Base-by-base conservation (phyloP, 2,888 invertebrate genomes). In the Melinaea menophilus region DNA sequence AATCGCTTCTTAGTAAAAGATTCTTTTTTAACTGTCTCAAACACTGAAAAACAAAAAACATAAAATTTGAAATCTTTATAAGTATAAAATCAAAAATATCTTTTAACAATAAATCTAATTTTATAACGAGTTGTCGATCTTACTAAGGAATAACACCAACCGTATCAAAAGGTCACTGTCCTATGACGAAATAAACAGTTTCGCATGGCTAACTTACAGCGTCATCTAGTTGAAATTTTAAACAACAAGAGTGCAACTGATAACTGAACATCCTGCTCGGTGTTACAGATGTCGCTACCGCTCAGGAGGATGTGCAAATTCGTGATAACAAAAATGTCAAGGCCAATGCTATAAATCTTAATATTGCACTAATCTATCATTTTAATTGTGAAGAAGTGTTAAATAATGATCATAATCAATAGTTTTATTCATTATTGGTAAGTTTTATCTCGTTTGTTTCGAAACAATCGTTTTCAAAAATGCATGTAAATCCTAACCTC, bases 301-400 rank as follows among this genome's bases (percentile, higher is more conserved):
- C 58, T 59, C 61, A 61, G 71, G 75, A 76, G 76, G 80, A 82
- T 84, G 84, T 85, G 84, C 83, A 78, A 84, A 81, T 80, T 82
- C 78, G 76, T 81, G 80, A 81, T 83, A 84, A 79, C 84, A 83
- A 72, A 75, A 79, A 88, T 88, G 89, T 87, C 89, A 89, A 89
- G 89, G 90, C 85, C 87, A 86, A 77, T 80, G 81, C 78, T 82
- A 79, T 51, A 51, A 51, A 51, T 51, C 51, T 31, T 22, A 51
- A 31, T 31, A 51, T 51, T 7, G 51, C 31, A 51, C 9, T 51
- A 11, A 22, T 31, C 11, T 51, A 31, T 51, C 31, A 4, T 51
- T 31, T 51, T 51, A 31, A 31, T 51, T 31, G 51, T 51, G 11
- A 51, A 51, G 5, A 51, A 11, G 22, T 51, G 51, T 31, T 11